phyloP scores from a whole-genome alignment of 2,888 invertebrate species.

The Cerastis rubricosa region DNA sequence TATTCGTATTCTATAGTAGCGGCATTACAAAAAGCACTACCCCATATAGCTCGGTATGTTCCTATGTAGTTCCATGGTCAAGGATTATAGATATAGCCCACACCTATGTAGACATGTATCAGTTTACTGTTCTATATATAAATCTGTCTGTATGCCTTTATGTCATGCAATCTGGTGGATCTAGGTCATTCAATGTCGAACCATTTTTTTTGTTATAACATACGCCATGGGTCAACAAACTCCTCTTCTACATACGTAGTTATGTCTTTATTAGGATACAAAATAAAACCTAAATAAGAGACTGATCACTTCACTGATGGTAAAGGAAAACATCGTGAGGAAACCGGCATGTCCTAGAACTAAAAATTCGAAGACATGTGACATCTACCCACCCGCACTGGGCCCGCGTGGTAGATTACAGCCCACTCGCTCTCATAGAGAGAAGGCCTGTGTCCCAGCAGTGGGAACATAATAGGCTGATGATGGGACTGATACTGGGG shows the following conservation, averaged over 20 bases:
- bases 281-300: neutral
- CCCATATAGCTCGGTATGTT: neutral
- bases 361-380: too few relatives aligned
- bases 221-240: neutral
- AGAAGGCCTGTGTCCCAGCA: too few relatives aligned
- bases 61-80: conserved; percentile 37
- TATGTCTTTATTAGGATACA: neutral
- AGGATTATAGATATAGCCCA: conserved; percentile 48
- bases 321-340: too few relatives aligned
- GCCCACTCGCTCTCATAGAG: too few relatives aligned
- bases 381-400: too few relatives aligned
- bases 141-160: conserved; percentile 37
- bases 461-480: too few relatives aligned
- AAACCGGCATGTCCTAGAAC: too few relatives aligned
- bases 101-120: conserved; percentile 24
- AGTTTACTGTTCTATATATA: conserved; percentile 21
- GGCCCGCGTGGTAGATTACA: too few relatives aligned
- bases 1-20: too few relatives aligned
- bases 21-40: too few relatives aligned
- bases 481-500: neutral
- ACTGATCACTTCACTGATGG: too few relatives aligned
- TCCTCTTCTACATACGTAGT: too few relatives aligned
- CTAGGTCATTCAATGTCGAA: conserved; percentile 5
- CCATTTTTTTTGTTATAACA: neutral
- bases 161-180: conserved; percentile 38